Conservation (phyloP, 1,140 invertebrate species). For the Cherax destructor region DNA sequence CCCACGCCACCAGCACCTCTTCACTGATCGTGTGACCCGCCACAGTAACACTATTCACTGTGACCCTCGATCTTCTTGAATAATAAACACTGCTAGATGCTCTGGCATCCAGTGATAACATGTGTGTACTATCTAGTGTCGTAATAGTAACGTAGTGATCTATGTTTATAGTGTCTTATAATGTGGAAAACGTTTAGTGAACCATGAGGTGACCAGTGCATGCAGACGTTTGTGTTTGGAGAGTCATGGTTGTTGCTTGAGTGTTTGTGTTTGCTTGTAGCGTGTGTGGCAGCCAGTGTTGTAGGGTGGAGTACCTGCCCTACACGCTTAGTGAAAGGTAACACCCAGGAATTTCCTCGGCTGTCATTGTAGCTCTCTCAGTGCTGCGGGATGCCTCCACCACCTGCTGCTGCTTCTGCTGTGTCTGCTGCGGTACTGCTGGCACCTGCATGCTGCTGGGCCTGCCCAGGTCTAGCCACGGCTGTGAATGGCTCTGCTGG, state of each 20-base stretch:
- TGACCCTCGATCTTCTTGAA: not conserved
- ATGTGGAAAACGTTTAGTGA: no score
- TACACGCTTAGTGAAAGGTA: slow-evolving; percentile 7
- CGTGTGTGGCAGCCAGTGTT: not conserved
- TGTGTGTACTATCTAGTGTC: no score
- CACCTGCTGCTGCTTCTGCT: not conserved
- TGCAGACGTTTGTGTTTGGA: no score
- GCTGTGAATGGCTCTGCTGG: not conserved
- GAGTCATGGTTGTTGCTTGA: no score
- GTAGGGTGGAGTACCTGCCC: not conserved
- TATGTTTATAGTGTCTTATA: no score
- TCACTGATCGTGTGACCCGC: not conserved
- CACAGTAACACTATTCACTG: not conserved
- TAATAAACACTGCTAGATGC: no score
- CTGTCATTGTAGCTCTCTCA: not conserved
- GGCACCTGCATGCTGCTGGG: not conserved
- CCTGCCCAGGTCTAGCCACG: not conserved
- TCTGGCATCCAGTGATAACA: no score
- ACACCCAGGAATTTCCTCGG: slow-evolving; percentile 16
- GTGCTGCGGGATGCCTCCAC: not conserved
- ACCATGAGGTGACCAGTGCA: no score
- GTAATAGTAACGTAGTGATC: no score
- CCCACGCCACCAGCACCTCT: not conserved
- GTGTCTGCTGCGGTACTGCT: not conserved
- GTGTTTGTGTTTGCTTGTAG: no score